Evolutionary conservation across 2,797 vertebrate species (phyloP).

Genomic region (Ceryle rudis): DNA sequence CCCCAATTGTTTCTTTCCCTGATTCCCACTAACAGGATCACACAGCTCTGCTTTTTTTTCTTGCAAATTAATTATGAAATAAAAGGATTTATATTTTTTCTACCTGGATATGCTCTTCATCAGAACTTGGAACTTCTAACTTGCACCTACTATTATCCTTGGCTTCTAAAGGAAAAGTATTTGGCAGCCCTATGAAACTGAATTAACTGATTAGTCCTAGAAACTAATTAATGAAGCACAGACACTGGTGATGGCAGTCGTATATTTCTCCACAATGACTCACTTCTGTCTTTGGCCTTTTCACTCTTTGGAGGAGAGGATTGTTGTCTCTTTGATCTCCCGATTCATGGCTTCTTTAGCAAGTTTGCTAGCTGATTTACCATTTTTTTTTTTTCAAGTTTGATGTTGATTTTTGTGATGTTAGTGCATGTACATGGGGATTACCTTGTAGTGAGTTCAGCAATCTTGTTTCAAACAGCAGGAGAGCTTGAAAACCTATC

Average conservation of each 20-base stretch:
- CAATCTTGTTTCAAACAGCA: neutral
- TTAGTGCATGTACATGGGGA: neutral
- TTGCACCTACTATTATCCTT: neutral
- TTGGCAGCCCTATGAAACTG: neutral
- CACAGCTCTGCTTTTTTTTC: neutral
- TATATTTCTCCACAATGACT: neutral
- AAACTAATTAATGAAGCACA: neutral
- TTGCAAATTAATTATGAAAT: neutral
- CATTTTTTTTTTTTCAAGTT: neutral
- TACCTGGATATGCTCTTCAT: neutral
- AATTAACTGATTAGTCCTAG: neutral
- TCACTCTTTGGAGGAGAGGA: neutral
- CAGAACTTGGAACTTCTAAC: neutral
- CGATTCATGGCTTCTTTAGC: neutral
- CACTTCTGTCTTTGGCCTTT: neutral
- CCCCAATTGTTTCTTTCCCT: neutral
- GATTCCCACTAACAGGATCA: neutral
- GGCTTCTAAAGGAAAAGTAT: neutral
- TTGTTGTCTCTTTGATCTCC: neutral
- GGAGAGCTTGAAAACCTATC: neutral
- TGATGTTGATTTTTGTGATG: neutral
- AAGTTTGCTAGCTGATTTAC: neutral
- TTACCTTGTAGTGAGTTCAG: neutral
- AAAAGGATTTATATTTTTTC: neutral
- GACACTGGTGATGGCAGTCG: rapidly evolving